phyloP scores from a whole-genome alignment of 2,113 vertebrate genomes.

The Melanocharis versteri region DNA sequence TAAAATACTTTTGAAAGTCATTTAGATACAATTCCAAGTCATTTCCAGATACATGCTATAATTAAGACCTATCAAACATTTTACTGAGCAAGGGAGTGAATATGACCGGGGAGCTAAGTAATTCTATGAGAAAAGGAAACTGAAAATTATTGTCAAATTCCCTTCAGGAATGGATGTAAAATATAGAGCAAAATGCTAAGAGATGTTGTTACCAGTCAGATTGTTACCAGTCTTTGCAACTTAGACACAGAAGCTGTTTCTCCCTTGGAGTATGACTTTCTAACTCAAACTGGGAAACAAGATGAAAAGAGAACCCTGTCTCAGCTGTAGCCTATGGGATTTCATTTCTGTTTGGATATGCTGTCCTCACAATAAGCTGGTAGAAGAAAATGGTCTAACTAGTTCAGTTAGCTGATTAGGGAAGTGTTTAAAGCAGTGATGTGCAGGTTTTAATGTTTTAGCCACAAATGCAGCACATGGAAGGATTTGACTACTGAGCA shows the following conservation, averaged over 20 bases:
- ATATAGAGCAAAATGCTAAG: background rate
- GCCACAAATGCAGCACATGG: background rate
- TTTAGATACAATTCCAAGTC: background rate
- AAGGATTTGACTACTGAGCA: background rate
- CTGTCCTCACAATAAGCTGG: background rate
- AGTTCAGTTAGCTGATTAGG: background rate
- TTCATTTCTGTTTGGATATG: background rate
- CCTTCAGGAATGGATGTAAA: background rate
- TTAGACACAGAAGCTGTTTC: background rate
- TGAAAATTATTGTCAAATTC: background rate
- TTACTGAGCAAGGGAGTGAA: background rate
- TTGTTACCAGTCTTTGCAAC: background rate
- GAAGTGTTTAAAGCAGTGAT: background rate
- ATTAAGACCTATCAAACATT: background rate
- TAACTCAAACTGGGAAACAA: background rate
- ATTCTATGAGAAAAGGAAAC: background rate
- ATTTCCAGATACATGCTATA: background rate
- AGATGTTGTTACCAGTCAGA: background rate
- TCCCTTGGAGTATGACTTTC: background rate
- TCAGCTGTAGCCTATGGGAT: background rate
- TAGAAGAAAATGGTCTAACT: background rate
- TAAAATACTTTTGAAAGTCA: background rate
- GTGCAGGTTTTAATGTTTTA: background rate
- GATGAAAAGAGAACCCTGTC: background rate
- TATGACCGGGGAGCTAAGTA: background rate